phyloP scores from a whole-genome alignment of 2,888 invertebrate genomes.

The Pristionchus japonicus region DNA sequence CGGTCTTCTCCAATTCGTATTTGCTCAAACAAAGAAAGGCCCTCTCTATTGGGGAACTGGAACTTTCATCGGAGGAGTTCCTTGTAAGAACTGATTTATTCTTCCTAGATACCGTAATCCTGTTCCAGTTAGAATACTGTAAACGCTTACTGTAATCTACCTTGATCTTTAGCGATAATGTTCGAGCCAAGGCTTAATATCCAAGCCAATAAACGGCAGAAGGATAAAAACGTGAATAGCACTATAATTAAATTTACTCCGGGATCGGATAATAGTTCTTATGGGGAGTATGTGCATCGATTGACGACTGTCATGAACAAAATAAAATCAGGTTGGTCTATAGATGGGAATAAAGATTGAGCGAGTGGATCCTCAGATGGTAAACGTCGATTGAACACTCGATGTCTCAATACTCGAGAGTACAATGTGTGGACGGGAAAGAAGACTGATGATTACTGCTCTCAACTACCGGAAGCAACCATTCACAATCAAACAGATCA shows the following conservation, averaged over 20 bases:
- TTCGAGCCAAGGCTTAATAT: too few species aligned
- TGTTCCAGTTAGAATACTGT: too few species aligned
- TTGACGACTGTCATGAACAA: background rate
- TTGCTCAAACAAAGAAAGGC: constrained; percentile 49
- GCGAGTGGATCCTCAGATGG: background rate
- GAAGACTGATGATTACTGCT: background rate
- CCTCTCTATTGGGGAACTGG: constrained; percentile 55
- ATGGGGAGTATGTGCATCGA: background rate
- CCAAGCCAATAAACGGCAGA: too few species aligned
- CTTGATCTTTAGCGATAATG: constrained; percentile 9
- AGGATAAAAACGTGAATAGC: background rate
- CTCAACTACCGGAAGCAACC: too few species aligned
- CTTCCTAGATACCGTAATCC: background rate
- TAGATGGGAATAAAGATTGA: background rate
- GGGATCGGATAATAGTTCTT: background rate
- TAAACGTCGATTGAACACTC: background rate
- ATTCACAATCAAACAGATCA: too few species aligned
- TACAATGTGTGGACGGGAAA: background rate
- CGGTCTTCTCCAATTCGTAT: constrained; percentile 49
- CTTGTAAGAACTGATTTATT: constrained; percentile 48
- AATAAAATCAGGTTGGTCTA: background rate
- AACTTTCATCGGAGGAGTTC: constrained; percentile 53
- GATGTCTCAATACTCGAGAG: background rate
- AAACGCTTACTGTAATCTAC: background rate
- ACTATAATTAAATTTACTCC: background rate